Evolutionary conservation across 2,888 invertebrate species (phyloP).

Genomic region (Pasiphila rectangulata): DNA sequence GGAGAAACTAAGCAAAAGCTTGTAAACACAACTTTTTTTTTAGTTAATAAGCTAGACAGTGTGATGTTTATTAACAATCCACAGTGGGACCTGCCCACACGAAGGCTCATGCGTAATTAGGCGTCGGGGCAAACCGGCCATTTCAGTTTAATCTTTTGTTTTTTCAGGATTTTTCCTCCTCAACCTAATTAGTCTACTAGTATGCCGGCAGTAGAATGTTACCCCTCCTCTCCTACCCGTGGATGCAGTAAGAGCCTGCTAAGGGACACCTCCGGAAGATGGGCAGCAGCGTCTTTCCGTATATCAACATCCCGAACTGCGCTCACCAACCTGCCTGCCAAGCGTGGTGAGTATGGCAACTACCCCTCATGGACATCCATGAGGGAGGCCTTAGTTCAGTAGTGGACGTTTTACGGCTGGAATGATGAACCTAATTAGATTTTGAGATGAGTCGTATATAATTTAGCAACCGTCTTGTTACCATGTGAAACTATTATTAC

Average conservation of each 20-base stretch:
- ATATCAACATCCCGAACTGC: not conserved
- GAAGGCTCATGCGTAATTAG: conserved; percentile 31
- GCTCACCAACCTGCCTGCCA: not conserved
- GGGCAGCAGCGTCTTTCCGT: too few relatives aligned
- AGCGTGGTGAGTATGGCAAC: not conserved
- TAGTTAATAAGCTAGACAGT: too few relatives aligned
- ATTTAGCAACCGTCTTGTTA: too few relatives aligned
- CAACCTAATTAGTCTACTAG: conserved; percentile 16
- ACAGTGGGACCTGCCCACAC: conserved; percentile 12
- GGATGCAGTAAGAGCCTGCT: too few relatives aligned
- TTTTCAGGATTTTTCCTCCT: conserved; percentile 7
- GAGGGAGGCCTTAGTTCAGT: not conserved
- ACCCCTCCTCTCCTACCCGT: too few relatives aligned
- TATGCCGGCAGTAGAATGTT: too few relatives aligned
- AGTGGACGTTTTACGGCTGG: not conserved
- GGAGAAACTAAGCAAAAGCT: too few relatives aligned
- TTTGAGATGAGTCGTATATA: too few relatives aligned
- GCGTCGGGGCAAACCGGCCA: conserved; percentile 14
- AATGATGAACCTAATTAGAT: not conserved
- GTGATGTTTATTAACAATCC: conserved; percentile 2
- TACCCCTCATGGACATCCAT: not conserved
- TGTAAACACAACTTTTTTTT: too few relatives aligned
- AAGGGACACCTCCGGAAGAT: too few relatives aligned
- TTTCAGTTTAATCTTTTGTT: conserved; percentile 14
- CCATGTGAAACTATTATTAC: too few relatives aligned